Conservation (phyloP, 2,797 vertebrate genomes). For the Diplodus puntazzo region DNA sequence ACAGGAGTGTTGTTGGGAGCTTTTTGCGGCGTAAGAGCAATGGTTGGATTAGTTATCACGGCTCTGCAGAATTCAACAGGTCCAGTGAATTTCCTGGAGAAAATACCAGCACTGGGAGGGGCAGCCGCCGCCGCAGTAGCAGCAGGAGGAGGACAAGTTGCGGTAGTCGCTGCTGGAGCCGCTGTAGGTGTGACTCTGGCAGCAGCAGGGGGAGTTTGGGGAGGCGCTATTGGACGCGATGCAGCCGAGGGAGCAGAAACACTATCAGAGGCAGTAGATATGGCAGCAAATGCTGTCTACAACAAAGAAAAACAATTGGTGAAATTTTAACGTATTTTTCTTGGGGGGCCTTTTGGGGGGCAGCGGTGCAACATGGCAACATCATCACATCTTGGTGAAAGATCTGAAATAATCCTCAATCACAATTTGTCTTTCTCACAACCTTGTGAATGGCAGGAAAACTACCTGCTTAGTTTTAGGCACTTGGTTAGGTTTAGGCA, state of each 20-base stretch:
- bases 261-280: fast-evolving
- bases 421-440: too few species aligned
- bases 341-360: too few species aligned
- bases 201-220: not conserved
- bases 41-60: not conserved
- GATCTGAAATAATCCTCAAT: too few species aligned
- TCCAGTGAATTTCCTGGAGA: fast-evolving
- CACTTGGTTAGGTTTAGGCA: too few species aligned
- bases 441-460: too few species aligned
- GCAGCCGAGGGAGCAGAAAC: conserved; percentile 35
- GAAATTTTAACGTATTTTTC: not conserved
- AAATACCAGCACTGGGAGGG: fast-evolving
- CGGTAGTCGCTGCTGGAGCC: fast-evolving
- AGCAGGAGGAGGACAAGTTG: not conserved
- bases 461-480: too few species aligned
- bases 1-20: conserved; percentile 45
- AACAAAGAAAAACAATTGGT: fast-evolving
- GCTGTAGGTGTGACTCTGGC: fast-evolving
- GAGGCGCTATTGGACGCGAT: not conserved
- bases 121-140: fast-evolving
- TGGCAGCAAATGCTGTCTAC: not conserved
- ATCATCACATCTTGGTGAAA: too few species aligned
- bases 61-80: fast-evolving
- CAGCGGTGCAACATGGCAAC: too few species aligned
- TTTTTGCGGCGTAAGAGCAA: not conserved